phyloP scores from a whole-genome alignment of 2,797 vertebrate species.

The Meda fulgida region DNA sequence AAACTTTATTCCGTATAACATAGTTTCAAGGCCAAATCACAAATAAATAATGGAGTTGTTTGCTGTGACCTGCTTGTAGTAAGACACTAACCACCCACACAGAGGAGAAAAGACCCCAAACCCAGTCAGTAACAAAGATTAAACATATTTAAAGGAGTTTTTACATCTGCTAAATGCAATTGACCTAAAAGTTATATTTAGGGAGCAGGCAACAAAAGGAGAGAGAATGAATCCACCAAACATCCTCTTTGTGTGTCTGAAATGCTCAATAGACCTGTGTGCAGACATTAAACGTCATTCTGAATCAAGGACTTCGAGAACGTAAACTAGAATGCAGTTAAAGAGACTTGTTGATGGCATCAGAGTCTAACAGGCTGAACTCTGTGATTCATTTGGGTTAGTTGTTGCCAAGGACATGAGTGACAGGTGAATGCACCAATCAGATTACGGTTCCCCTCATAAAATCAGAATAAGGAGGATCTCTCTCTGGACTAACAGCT shows the following conservation, averaged over 20 bases:
- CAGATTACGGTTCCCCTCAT: background rate
- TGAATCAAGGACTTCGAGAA: too few relatives aligned
- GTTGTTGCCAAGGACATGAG: background rate
- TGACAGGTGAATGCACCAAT: constrained; percentile 1
- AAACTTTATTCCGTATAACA: constrained; percentile 74
- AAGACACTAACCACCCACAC: constrained; percentile 62
- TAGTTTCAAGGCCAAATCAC: constrained; percentile 81
- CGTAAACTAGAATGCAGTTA: background rate
- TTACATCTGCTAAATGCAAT: constrained; percentile 67
- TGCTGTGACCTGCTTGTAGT: constrained; percentile 69
- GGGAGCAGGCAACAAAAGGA: constrained; percentile 13
- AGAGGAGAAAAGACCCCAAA: constrained; percentile 58
- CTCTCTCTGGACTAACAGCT: background rate
- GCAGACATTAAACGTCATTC: background rate
- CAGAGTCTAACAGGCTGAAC: background rate
- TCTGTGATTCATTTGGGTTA: background rate
- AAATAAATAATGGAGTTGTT: constrained; percentile 88
- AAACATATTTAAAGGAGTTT: constrained; percentile 66
- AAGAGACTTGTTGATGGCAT: background rate
- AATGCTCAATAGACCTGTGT: constrained; percentile 60
- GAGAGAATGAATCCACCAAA: constrained; percentile 14
- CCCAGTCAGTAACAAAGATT: constrained; percentile 66
- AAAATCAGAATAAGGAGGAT: background rate
- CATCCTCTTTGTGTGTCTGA: constrained; percentile 56
- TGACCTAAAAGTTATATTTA: constrained; percentile 47